These are phyloP conservation scores for Antigone vipio DNA, from an alignment of 2,113 vertebrate genomes.

Conservation along the genomic window DNA sequence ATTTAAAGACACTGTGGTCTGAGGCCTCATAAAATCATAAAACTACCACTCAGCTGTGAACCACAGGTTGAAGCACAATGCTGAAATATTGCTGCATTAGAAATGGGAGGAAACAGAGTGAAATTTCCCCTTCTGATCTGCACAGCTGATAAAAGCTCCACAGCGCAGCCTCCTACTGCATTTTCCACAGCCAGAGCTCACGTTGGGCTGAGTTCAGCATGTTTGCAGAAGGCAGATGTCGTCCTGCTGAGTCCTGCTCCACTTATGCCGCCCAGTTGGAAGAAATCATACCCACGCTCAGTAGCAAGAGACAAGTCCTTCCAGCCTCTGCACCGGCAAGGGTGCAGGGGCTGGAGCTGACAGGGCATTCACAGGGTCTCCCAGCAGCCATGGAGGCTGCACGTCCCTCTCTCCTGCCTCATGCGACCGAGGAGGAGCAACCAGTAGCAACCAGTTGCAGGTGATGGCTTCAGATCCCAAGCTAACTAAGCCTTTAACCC, in stretches of 20 bases:
- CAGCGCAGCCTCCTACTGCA: background rate
- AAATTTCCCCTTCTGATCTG: background rate
- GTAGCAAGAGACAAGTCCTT: background rate
- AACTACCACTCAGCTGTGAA: slow-evolving; percentile 38
- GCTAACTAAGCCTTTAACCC: background rate
- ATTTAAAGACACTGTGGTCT: slow-evolving; percentile 65
- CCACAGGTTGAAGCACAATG: slow-evolving; percentile 33
- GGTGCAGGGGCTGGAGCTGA: background rate
- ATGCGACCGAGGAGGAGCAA: background rate
- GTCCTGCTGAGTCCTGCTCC: slow-evolving; percentile 30
- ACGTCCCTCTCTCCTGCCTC: background rate
- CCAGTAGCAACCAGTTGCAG: too few species aligned
- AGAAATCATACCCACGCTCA: background rate
- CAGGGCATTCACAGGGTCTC: background rate
- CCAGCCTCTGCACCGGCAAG: background rate
- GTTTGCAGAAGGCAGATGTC: background rate
- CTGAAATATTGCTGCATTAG: slow-evolving; percentile 59
- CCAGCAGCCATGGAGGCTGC: background rate
- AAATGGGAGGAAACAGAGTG: background rate
- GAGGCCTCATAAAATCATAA: slow-evolving; percentile 56
- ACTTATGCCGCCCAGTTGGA: background rate
- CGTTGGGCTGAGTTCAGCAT: background rate
- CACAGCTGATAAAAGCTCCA: background rate
- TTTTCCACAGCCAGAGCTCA: slow-evolving; percentile 15
- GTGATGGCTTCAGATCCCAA: background rate